Evolutionary conservation across 2,888 invertebrate genomes (phyloP).

Genomic region (Sarcophaga carnaria): DNA sequence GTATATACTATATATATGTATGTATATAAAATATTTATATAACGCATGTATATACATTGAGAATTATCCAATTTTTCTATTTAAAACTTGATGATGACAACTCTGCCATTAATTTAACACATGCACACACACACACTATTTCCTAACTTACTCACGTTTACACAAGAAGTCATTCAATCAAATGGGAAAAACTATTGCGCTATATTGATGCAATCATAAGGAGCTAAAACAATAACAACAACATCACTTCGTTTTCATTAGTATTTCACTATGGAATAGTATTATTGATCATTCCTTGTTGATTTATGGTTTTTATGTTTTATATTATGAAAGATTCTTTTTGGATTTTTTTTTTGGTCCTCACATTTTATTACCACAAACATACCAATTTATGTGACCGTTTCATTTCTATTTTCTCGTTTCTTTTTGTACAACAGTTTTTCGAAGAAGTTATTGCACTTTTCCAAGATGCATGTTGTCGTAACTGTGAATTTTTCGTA

Average conservation of each 20-base stretch:
- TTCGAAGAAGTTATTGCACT: conserved; percentile 37
- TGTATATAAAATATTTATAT: no score
- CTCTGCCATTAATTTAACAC: no score
- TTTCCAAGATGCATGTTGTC: conserved; percentile 38
- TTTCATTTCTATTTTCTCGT: conserved; percentile 5
- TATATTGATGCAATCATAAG: neutral
- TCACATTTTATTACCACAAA: neutral
- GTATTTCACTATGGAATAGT: neutral
- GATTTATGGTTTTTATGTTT: neutral
- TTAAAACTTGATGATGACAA: no score
- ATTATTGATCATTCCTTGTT: neutral
- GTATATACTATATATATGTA: no score
- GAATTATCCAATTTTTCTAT: no score
- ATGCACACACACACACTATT: no score
- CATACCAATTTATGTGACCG: conserved; percentile 12
- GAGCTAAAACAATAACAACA: neutral
- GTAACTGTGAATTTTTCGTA: conserved; percentile 44
- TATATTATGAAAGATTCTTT: neutral
- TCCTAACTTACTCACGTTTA: no score
- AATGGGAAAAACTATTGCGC: neutral
- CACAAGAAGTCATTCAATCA: neutral
- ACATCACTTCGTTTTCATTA: neutral
- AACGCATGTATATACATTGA: no score
- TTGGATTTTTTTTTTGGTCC: neutral
- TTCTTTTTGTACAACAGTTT: conserved; percentile 46